These are phyloP conservation scores for Hydrolagus colliei DNA, from an alignment of 2,797 vertebrate genomes.

Conservation along the genomic window DNA sequence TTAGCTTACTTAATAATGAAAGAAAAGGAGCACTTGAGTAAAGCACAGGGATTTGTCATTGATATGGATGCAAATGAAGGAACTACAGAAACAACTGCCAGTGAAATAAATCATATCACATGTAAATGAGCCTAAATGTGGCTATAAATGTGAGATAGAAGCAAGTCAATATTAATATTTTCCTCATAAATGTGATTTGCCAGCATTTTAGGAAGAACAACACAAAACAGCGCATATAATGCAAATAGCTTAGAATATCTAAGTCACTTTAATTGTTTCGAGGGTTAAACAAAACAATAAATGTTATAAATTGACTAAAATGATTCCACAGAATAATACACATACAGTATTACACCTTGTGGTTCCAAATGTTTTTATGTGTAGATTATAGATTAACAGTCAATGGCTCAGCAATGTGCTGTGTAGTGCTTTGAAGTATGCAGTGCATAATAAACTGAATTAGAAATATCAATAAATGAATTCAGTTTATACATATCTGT, in stretches of 20 bases:
- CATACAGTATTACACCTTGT: too few species aligned
- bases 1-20: conserved; percentile 29
- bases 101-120: conserved; percentile 14
- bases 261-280: not conserved
- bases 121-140: conserved; percentile 4
- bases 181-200: conserved; percentile 14
- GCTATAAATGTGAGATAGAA: not conserved
- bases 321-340: too few species aligned
- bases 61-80: conserved; percentile 21
- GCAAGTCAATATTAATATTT: conserved; percentile 5
- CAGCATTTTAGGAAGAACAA: not conserved
- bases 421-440: too few species aligned
- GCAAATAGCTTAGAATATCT: not conserved
- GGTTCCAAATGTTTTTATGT: too few species aligned
- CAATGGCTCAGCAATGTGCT: too few species aligned
- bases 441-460: too few species aligned
- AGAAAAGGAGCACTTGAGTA: not conserved
- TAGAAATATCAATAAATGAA: too few species aligned
- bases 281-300: too few species aligned
- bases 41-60: conserved; percentile 25
- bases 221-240: not conserved
- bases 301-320: too few species aligned
- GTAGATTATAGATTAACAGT: too few species aligned
- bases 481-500: too few species aligned
- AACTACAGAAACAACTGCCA: conserved; percentile 16